These are phyloP conservation scores for Meta bourneti DNA, from an alignment of 2,888 invertebrate genomes.

Conservation along the genomic window DNA sequence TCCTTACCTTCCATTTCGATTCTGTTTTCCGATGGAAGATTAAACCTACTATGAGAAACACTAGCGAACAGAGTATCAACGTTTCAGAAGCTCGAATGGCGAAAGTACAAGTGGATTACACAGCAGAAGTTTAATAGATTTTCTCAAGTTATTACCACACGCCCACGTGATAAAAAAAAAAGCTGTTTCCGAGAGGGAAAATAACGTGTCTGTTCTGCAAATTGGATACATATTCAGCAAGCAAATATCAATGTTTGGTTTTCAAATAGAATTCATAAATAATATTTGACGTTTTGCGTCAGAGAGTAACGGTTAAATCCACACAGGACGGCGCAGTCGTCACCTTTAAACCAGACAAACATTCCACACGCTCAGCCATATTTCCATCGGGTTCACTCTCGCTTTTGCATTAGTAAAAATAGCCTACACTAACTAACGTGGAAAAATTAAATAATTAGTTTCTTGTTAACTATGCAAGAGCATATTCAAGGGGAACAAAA, in stretches of 20 bases:
- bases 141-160: not conserved
- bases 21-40: not conserved
- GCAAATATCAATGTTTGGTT: slow-evolving; percentile 11
- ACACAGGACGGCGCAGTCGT: not conserved
- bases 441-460: no score
- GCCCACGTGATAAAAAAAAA: slow-evolving; percentile 6
- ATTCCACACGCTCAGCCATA: no score
- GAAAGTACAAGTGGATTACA: slow-evolving; percentile 1
- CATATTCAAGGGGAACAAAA: no score
- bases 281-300: not conserved
- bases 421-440: no score
- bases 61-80: not conserved
- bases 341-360: not conserved
- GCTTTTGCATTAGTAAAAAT: no score
- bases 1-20: slow-evolving; percentile 1
- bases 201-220: not conserved
- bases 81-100: not conserved
- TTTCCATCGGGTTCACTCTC: no score
- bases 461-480: no score
- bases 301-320: not conserved
- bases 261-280: slow-evolving; percentile 25
- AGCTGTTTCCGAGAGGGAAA: not conserved
- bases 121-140: slow-evolving; percentile 6
- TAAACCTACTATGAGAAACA: not conserved
- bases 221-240: slow-evolving; percentile 26